Evolutionary conservation across 2,113 vertebrate species (phyloP).

Genomic region (Melierax canorus): DNA sequence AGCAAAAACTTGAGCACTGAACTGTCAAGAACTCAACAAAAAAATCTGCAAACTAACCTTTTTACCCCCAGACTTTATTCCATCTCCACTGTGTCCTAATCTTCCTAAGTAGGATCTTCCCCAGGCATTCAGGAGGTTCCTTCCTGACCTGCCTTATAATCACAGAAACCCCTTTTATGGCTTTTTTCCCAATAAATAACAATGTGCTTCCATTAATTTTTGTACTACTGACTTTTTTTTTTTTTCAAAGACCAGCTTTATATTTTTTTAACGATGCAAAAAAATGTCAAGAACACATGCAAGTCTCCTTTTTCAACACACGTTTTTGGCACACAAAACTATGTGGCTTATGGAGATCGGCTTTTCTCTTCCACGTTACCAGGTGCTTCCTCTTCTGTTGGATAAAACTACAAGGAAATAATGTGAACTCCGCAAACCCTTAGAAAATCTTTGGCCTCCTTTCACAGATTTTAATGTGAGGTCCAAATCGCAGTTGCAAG

Average conservation of each 20-base stretch:
- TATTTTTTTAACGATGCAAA: background rate
- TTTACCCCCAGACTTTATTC: background rate
- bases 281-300: background rate
- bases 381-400: slow-evolving; percentile 46
- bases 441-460: background rate
- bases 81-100: background rate
- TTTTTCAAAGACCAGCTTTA: background rate
- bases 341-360: background rate
- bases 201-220: background rate
- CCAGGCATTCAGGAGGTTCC: background rate
- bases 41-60: background rate
- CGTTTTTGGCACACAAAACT: background rate
- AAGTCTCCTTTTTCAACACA: background rate
- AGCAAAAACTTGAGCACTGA: background rate
- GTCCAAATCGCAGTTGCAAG: background rate
- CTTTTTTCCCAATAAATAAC: background rate
- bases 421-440: background rate
- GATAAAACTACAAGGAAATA: slow-evolving; percentile 3
- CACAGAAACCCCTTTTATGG: background rate
- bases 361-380: background rate
- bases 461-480: background rate
- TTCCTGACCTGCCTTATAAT: background rate
- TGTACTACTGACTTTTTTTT: background rate
- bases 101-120: background rate
- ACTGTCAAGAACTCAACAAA: background rate